Base-by-base conservation (phyloP, 2,113 vertebrate species). In the Pterocles burchelli region DNA sequence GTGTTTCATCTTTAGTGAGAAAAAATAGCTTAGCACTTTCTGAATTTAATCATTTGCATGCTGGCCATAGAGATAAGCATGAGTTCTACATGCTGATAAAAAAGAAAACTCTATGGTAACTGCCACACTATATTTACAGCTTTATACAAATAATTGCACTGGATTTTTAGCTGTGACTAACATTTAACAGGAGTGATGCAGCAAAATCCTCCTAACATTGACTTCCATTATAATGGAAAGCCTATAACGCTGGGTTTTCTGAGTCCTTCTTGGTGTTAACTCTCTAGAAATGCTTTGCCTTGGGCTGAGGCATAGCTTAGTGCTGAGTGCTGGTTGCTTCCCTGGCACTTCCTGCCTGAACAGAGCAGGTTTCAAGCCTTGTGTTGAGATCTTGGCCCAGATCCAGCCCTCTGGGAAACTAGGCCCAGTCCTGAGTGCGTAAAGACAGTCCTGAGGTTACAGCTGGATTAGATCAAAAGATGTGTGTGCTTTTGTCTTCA, bases 1-100 rank as follows among this genome's bases (percentile, higher is more conserved):
- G 22, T 85, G 61, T 84, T 92, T 95, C 89, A 74, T 93, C 51
- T 88, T 73, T 28, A 76, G 54, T 24, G 13, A 55, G 62, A 87
- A 74, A 94, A 95, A 92, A 89, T 52, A 87, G 72, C 83, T 88
- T 66, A 88, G 61, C 21, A n/a, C 52, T 89, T 95, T 38, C 74
- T 81, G 89, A 85, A 87, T 92, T 72, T 79, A 93, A 88, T 73
- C 19, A 13, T 49, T 68, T 43, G 38, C 85, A 29, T 2, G 18
- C 67, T 88, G 63, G 89, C 66, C 45, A 26, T 12, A 49, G 82
- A 95, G 93, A 95, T 95, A 97, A 94, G 87, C 81, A 29, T 2
- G 26, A 92, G n/a, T n/a, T 48, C 49, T 79, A 1, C 11, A 13
- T 46, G 67, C 59, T 8, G 15, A 18, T 22, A 82, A 46, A 66